Base-by-base conservation (phyloP, 2,888 invertebrate genomes). In the Crioceris asparagi region DNA sequence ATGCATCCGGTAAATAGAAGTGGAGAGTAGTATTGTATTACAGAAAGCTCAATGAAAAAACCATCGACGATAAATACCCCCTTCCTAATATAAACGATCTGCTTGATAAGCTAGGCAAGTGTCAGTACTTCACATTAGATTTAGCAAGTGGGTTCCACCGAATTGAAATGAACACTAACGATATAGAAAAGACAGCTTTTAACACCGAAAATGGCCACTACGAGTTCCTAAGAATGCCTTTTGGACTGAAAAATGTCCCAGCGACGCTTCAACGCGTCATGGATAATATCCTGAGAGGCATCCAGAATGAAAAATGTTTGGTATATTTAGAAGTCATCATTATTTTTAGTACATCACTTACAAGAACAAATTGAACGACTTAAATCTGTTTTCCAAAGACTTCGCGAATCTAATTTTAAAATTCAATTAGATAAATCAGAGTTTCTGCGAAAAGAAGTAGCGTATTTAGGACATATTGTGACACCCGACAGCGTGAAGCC, bases 211-310 rank as follows among this genome's bases (percentile, higher is more conserved):
- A 41, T 10, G 39, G 41, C 3, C 43, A 48, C 16, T 48, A 44
- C 15, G 40, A 45, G 38, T 46, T 32, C 11, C 8, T 39, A 5
- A 23, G 51, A 12, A 53, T 55, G 52, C 48, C 49, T 1, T 52
- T 54, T 30, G 52, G 50, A 36, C 32, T 48, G 25, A 50, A 50
- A 42, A 50, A 48, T 29, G 47, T 50, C 2, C 51, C 50, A 1
- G 34, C 41, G 4, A 54, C 49, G 0, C 52, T 54, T 37, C 50
- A 51, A 37, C 15, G 48, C 5, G 21, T 49, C 1, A 54, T 51
- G 50, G 44, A 50, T 23, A 26, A 36, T 30, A 41, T 53, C 5
- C 34, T 55, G 4, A 14, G 39, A 16, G 50, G 41, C 0, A 27
- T 53, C 6, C 43, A 45, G 19, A 41, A 41, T 10, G 38, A 46